Evolutionary conservation across 92 coral and sea anemone species (phyloP).

Genomic region (Pocillopora meandrina): DNA sequence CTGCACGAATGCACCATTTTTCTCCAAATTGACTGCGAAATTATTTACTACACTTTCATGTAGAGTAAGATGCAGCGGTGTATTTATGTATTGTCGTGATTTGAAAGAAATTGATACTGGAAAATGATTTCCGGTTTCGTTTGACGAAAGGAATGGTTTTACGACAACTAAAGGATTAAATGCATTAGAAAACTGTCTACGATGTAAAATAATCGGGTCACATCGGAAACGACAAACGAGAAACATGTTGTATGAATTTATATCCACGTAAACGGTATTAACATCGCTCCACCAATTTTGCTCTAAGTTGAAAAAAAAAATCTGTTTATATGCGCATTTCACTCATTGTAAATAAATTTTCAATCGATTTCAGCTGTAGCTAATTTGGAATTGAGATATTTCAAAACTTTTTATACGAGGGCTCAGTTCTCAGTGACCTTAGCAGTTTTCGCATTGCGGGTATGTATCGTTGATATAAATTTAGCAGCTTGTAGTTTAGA

Average conservation of each 20-base stretch:
- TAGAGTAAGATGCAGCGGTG: not conserved
- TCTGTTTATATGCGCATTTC: not conserved
- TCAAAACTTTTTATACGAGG: slow-evolving; percentile 5
- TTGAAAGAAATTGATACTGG: not conserved
- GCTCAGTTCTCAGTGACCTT: slow-evolving; percentile 8
- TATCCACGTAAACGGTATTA: not conserved
- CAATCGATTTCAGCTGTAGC: slow-evolving; percentile 39
- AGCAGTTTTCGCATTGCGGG: not conserved
- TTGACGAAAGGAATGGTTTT: slow-evolving; percentile 19
- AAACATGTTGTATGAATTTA: not conserved
- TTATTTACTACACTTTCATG: not conserved
- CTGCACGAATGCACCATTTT: not conserved
- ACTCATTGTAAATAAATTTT: slow-evolving; percentile 7
- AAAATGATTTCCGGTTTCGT: slow-evolving; percentile 33
- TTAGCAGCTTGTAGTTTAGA: not conserved
- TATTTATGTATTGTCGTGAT: not conserved
- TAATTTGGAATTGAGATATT: slow-evolving; percentile 16
- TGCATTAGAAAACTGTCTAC: not conserved
- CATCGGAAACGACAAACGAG: not conserved
- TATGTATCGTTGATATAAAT: slow-evolving; percentile 17
- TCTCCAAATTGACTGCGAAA: not conserved
- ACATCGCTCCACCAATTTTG: not conserved
- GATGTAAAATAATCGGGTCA: not conserved
- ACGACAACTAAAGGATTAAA: not conserved
- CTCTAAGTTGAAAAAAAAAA: not conserved